Evolutionary conservation across 2,113 vertebrate species (phyloP).

Genomic region (Hemicordylus capensis): DNA sequence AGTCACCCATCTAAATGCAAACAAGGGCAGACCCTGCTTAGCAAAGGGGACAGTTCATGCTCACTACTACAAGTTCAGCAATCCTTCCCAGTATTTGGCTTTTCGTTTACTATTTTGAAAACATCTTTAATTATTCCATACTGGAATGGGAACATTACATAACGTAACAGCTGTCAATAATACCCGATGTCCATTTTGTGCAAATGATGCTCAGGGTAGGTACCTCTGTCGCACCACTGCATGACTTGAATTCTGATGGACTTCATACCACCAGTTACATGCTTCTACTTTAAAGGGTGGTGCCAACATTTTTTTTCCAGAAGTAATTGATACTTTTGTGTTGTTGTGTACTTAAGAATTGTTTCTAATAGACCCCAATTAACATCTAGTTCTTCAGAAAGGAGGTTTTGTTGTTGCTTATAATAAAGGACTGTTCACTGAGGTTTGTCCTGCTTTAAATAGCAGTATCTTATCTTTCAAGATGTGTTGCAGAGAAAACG

Average conservation of each 20-base stretch:
- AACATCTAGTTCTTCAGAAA: background rate
- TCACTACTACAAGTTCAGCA: no score
- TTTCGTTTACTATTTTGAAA: background rate
- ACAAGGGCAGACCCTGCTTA: no score
- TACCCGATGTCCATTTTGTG: background rate
- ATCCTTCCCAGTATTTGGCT: background rate
- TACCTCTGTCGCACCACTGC: no score
- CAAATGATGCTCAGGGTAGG: background rate
- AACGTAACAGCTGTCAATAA: background rate
- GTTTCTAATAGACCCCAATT: background rate
- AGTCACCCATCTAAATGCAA: no score
- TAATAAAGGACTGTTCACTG: background rate
- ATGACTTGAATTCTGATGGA: background rate
- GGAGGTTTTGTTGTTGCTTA: background rate
- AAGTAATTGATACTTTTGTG: background rate
- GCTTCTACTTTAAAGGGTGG: background rate
- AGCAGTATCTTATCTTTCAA: no score
- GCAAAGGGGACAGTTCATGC: no score
- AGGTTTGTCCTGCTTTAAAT: no score
- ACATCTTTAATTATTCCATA: background rate
- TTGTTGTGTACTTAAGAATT: background rate
- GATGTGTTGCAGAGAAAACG: background rate
- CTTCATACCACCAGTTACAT: background rate
- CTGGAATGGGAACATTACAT: background rate
- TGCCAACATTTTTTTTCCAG: background rate